A percentile compares a stretch with the other conserved stretches of the same genome.
Conservation (phyloP, 2,888 invertebrate species). For the Vesta saturnalis region DNA sequence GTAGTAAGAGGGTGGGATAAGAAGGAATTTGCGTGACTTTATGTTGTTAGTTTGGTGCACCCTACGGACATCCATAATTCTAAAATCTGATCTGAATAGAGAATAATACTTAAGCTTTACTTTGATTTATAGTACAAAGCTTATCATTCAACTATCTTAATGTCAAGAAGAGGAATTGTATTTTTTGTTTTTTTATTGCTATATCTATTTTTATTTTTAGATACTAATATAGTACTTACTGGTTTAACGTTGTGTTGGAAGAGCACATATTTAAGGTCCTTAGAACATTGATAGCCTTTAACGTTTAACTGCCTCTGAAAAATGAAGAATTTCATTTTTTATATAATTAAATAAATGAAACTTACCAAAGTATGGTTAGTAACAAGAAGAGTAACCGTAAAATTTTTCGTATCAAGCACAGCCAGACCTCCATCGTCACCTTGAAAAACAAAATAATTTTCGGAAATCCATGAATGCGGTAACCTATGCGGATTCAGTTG, state of each 20-base stretch:
- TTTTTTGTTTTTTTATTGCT: background rate
- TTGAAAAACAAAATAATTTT: slow-evolving; percentile 86
- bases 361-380: slow-evolving; percentile 88
- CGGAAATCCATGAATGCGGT: slow-evolving; percentile 84
- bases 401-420: slow-evolving; percentile 81
- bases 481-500: slow-evolving; percentile 63
- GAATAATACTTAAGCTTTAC: slow-evolving; percentile 36
- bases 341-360: too few relatives aligned
- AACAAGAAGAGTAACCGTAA: slow-evolving; percentile 78
- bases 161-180: background rate
- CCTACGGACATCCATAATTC: slow-evolving; percentile 45
- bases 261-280: slow-evolving; percentile 86
- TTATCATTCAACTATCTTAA: slow-evolving; percentile 22
- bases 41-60: slow-evolving; percentile 43
- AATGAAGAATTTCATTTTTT: background rate
- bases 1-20: too few relatives aligned
- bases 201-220: background rate
- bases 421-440: slow-evolving; percentile 86
- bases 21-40: slow-evolving; percentile 46
- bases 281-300: slow-evolving; percentile 86
- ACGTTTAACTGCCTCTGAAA: slow-evolving; percentile 87
- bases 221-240: slow-evolving; percentile 66
- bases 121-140: slow-evolving; percentile 49
- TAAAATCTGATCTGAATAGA: slow-evolving; percentile 45
- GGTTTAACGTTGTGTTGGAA: slow-evolving; percentile 90